phyloP scores from a whole-genome alignment of 1,140 invertebrate species.

The Zaprionus inermis region DNA sequence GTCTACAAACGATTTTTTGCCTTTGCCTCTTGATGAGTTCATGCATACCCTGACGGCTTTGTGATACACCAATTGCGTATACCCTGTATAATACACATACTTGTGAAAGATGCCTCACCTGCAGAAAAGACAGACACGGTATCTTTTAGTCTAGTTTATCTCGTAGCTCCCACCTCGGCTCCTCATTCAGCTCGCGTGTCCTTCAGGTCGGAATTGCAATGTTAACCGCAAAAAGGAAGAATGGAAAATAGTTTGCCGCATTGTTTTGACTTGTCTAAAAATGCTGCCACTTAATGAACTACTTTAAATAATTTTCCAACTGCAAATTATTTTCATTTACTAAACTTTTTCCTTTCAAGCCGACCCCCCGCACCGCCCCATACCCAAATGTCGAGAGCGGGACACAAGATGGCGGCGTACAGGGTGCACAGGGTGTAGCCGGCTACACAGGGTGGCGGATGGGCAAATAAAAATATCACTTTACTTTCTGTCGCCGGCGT shows the following conservation, averaged over 20 bases:
- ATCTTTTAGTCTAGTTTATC: not conserved
- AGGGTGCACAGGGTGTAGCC: not conserved
- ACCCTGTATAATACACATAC: not conserved
- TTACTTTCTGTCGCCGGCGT: slow-evolving; percentile 71
- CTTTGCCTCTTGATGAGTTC: not conserved
- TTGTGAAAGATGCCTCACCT: not conserved
- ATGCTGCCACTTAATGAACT: slow-evolving; percentile 75
- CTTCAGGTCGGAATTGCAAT: slow-evolving; percentile 16
- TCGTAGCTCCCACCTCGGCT: not conserved
- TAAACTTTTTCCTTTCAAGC: slow-evolving; percentile 65
- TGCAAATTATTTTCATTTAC: slow-evolving; percentile 80
- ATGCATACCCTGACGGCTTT: no score
- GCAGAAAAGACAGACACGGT: not conserved
- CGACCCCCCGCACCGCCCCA: slow-evolving; percentile 1
- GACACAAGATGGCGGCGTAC: slow-evolving; percentile 21
- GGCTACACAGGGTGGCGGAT: not conserved
- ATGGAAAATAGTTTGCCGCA: slow-evolving; percentile 44
- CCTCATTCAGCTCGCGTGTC: not conserved
- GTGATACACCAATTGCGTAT: not conserved
- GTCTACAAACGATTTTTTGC: no score
- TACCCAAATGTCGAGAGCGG: slow-evolving; percentile 61
- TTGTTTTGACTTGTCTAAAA: slow-evolving; percentile 55
- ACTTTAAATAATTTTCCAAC: slow-evolving; percentile 79
- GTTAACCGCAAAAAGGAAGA: slow-evolving; percentile 27
- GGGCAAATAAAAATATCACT: slow-evolving; percentile 77